Evolutionary conservation across 2,888 invertebrate species (phyloP), one percentile per base, ranked within the genome.

Genomic region (Agonopterix subpropinquella): DNA sequence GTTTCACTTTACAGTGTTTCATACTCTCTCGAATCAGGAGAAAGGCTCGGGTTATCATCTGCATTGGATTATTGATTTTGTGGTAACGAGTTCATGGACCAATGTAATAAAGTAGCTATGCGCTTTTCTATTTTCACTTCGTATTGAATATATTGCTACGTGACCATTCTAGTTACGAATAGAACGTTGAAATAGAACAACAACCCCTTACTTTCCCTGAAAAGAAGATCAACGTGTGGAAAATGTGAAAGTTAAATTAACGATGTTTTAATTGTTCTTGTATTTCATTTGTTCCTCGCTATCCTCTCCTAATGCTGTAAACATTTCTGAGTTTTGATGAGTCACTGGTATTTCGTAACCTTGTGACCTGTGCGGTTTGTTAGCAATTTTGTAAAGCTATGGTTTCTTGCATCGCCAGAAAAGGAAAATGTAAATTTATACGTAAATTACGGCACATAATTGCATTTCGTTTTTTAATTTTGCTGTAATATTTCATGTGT

Each of bases 341-440:
- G 15, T 43, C 43, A 43, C 2, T 43, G 7, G n/a, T 8, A 43
- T 43, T 43, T 11, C 18, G 43, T 43, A 43, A 43, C 8, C 8
- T 10, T 15, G 43, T 10, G n/a, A 39, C n/a, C 39, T 39, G 41
- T 74, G 73, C 63, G 73, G 68, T 73, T 59, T 43, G 37, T 36
- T 13, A 37, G 46, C 39, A 46, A 49, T 46, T 46, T 46, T 10
- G 37, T 43, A n/a, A 46, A 46, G 39, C 15, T 28, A 45, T 11
- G 48, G 35, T n/a, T 36, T 36, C 41, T 39, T 44, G 11, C 44
- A 18, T 5, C 18, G 36, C 36, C 47, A 36, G 36, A 47, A 42
- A 44, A 42, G 47, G 47, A 8, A 18, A 43, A 43, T 39, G 11
- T 15, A 18, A 43, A 47, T 43, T 43, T 10, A 39, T 39, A 4